These are phyloP conservation scores for Silurus lanzhouensis DNA, from an alignment of 2,797 vertebrate species.

Conservation along the genomic window DNA sequence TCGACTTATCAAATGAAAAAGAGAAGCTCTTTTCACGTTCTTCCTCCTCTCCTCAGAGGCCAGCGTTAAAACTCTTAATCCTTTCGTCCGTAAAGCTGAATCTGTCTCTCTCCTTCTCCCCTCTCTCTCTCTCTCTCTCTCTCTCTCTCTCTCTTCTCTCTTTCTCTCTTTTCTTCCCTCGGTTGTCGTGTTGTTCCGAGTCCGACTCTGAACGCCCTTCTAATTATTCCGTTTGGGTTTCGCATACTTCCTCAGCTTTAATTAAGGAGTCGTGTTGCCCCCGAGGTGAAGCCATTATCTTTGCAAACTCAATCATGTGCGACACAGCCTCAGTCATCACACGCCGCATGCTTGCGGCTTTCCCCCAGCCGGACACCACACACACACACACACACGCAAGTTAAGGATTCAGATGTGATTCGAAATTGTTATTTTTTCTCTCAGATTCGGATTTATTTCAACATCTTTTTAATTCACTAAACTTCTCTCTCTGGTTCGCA, in stretches of 20 bases:
- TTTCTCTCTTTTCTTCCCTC: too few species aligned
- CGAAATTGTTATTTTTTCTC: background rate
- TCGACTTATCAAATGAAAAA: background rate
- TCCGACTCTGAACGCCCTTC: slow-evolving; percentile 45
- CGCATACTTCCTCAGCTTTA: slow-evolving; percentile 65
- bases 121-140: too few species aligned
- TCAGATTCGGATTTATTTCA: background rate
- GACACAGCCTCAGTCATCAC: slow-evolving; percentile 52
- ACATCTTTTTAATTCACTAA: slow-evolving; percentile 17
- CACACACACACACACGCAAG: slow-evolving; percentile 23
- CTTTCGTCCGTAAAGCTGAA: background rate
- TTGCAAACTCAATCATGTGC: slow-evolving; percentile 63
- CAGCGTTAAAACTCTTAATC: slow-evolving; percentile 25
- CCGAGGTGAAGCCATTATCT: slow-evolving; percentile 68
- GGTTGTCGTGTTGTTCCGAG: slow-evolving; percentile 18
- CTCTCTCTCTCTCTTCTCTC: background rate
- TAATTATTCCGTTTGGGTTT: slow-evolving; percentile 73
- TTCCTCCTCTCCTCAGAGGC: slow-evolving; percentile 32
- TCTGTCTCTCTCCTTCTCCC: background rate
- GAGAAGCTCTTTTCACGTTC: too few species aligned
- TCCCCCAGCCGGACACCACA: background rate
- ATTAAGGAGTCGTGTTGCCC: slow-evolving; percentile 73
- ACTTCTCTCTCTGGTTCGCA: background rate
- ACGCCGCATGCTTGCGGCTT: slow-evolving; percentile 36
- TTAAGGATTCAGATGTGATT: slow-evolving; percentile 15